phyloP scores from a whole-genome alignment of 2,888 invertebrate species.

The Thecophora atra region DNA sequence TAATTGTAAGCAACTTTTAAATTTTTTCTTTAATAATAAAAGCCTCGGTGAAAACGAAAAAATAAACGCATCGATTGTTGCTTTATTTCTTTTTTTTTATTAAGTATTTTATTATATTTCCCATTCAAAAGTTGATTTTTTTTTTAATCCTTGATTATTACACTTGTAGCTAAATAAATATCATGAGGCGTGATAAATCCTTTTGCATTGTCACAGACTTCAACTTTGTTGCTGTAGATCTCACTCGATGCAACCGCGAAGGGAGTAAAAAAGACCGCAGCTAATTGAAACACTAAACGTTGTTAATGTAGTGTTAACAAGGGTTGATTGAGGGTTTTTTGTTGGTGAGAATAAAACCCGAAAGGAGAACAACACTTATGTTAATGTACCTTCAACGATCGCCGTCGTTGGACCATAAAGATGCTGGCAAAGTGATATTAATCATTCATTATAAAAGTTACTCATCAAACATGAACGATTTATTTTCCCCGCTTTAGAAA shows the following conservation, averaged over 20 bases:
- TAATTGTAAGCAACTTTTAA: no score
- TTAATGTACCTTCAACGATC: not conserved
- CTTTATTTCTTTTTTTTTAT: no score
- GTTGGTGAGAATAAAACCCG: not conserved
- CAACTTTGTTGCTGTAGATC: not conserved
- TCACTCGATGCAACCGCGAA: not conserved
- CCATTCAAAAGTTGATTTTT: no score
- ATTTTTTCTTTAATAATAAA: no score
- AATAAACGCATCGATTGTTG: no score
- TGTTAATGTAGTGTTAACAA: constrained; percentile 18
- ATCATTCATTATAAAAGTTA: constrained; percentile 52
- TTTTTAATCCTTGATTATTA: not conserved
- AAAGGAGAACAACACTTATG: constrained; percentile 38
- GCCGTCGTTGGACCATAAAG: constrained; percentile 45
- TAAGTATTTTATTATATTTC: no score
- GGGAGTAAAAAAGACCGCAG: constrained; percentile 11
- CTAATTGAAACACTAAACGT: constrained; percentile 18
- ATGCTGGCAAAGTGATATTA: constrained; percentile 55
- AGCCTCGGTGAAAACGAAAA: no score
- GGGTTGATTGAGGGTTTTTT: constrained; percentile 4
- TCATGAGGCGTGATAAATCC: constrained; percentile 10
- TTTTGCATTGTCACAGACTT: not conserved
- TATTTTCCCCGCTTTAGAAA: constrained; percentile 6
- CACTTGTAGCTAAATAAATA: constrained; percentile 27
- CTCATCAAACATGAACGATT: constrained; percentile 17